Base-by-base conservation (phyloP, 2,797 vertebrate species). In the Geotria australis region DNA sequence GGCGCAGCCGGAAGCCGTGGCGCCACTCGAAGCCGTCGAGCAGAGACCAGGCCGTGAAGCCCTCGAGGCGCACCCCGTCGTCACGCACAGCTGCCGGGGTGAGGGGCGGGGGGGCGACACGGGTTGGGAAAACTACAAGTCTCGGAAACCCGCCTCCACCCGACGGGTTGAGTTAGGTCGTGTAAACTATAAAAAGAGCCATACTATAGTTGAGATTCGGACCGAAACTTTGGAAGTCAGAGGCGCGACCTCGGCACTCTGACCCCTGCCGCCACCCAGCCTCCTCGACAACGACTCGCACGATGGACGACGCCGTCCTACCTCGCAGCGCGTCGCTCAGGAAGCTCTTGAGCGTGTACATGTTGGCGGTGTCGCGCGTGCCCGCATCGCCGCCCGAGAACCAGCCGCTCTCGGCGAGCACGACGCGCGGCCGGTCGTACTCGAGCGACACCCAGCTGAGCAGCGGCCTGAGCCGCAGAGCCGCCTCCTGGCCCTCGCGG, bases 11-110 rank as follows among this genome's bases (percentile, higher is more conserved):
- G 62, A 83, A 81, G 46, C 73, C 77, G 2, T 82, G 72, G 59
- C 81, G 81, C 91, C 91, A 98, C 66, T 98, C 91, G 59, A 82
- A 93, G 58, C 85, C 83, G 58, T 98, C 91, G 51, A 95, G 68
- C 64, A 98, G 70, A 6, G 85, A 85, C 91, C 91, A 96, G 58
- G 79, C 76, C 0, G 76, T 73, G 65, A 91, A 96, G 60, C 86
- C 88, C 60, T 89, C 79, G 62, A 96, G 81, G 57, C 64, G 72
- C 51, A 85, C 70, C 7, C 66, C 65, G 59, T 96, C 83, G 3
- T 79, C 65, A 58, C 67, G 75, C 59, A 85, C 70, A 56, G 86
- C 91, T 98, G 46, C 10, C 9, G 49, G 10, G 46, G 47, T 45
- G 38, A 45, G 45, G 6, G 45, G 38, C 45, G 45, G 45, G 45